A percentile compares a stretch with the other conserved stretches of the same genome.
These are phyloP conservation scores for Zaprionus vittiger DNA, from an alignment of 1,140 invertebrate species.

Conservation along the genomic window DNA sequence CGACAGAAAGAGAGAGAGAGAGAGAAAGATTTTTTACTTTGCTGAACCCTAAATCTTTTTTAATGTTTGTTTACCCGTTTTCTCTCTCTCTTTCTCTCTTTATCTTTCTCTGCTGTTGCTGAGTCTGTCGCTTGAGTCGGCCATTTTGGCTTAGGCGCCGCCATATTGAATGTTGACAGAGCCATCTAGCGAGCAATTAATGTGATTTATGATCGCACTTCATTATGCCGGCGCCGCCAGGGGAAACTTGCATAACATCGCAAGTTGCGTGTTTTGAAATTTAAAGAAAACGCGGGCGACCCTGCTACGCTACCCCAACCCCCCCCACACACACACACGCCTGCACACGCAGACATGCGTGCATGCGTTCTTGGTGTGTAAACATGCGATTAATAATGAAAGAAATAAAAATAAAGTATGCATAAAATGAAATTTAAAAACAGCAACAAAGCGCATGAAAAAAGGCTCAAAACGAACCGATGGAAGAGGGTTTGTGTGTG, in stretches of 20 bases:
- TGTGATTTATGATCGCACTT: constrained; percentile 77
- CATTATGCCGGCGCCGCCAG: constrained; percentile 44
- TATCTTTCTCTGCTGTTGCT: neutral
- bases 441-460: constrained; percentile 36
- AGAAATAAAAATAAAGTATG: constrained; percentile 75
- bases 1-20: neutral
- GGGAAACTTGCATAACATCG: constrained; percentile 21
- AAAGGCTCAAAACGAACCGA: constrained; percentile 40
- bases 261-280: constrained; percentile 55
- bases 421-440: constrained; percentile 70
- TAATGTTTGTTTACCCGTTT: constrained; percentile 1
- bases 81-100: neutral
- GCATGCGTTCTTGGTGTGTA: constrained; percentile 67
- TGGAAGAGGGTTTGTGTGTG: neutral
- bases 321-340: constrained; percentile 2
- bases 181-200: constrained; percentile 73
- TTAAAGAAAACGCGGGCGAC: constrained; percentile 51
- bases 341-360: constrained; percentile 21
- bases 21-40: neutral
- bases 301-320: neutral
- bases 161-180: constrained; percentile 64
- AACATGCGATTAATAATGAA: constrained; percentile 80
- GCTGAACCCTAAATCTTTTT: constrained; percentile 14
- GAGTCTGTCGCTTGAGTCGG: neutral
- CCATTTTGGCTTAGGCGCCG: constrained; percentile 49